phyloP scores from a whole-genome alignment of 2,888 invertebrate species.

The Mycogona germanica region DNA sequence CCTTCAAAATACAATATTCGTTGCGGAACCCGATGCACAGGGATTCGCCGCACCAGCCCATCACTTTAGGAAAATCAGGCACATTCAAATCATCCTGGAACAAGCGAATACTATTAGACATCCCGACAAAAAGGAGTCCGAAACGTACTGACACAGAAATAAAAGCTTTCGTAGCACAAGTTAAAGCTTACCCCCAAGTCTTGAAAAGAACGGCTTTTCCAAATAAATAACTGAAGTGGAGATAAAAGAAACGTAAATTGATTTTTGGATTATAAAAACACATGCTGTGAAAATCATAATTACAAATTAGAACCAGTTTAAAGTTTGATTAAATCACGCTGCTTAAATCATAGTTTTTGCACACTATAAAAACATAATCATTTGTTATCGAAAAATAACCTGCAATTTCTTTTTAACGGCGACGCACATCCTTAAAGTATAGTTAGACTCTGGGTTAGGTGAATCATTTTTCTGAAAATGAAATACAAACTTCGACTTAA shows the following conservation, averaged over 20 bases:
- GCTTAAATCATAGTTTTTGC: too few relatives aligned
- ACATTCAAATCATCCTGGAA: slow-evolving; percentile 51
- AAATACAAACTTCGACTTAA: too few relatives aligned
- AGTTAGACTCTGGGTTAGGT: slow-evolving; percentile 59
- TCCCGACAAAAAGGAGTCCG: too few relatives aligned
- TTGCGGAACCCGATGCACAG: slow-evolving; percentile 76
- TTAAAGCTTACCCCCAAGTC: slow-evolving; percentile 41
- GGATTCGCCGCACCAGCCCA: slow-evolving; percentile 73
- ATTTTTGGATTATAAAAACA: not conserved
- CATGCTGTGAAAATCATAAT: too few relatives aligned
- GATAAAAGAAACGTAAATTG: not conserved
- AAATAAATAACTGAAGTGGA: slow-evolving; percentile 66
- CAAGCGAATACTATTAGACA: too few relatives aligned
- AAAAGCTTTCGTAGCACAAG: not conserved
- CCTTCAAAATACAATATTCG: slow-evolving; percentile 64
- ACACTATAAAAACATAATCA: too few relatives aligned
- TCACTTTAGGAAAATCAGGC: slow-evolving; percentile 63
- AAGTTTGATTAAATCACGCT: too few relatives aligned
- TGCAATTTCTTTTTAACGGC: slow-evolving; percentile 47
- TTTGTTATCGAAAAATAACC: slow-evolving; percentile 25
- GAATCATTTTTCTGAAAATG: slow-evolving; percentile 44
- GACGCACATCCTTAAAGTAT: slow-evolving; percentile 72
- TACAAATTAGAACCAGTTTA: too few relatives aligned
- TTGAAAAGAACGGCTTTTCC: slow-evolving; percentile 71
- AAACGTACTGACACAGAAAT: not conserved